Evolutionary conservation across 2,797 vertebrate species (phyloP).

Genomic region (Pseudochaenichthys georgianus): DNA sequence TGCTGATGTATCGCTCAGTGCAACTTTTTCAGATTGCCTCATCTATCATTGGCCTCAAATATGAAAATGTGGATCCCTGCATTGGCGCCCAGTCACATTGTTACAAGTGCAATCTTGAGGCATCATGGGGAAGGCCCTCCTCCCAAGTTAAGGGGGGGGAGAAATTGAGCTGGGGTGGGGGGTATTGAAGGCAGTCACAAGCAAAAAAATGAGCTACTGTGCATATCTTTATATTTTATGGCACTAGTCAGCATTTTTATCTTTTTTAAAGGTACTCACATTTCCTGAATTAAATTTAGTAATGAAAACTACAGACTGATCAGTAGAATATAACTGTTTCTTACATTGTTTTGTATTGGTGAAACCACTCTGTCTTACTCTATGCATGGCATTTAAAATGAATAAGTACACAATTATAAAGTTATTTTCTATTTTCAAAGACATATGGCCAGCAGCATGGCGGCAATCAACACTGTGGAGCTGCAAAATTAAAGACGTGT

Average conservation of each 20-base stretch:
- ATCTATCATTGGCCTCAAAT: slow-evolving; percentile 85
- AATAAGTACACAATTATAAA: slow-evolving; percentile 49
- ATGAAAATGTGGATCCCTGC: slow-evolving; percentile 81
- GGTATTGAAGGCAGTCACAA: background rate
- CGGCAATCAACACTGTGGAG: slow-evolving; percentile 62
- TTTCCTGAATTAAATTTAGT: background rate
- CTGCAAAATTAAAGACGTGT: slow-evolving; percentile 75
- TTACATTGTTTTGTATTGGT: background rate
- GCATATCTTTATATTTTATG: slow-evolving; percentile 27
- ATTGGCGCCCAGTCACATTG: slow-evolving; percentile 68
- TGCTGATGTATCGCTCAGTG: slow-evolving; percentile 86
- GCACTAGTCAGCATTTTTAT: background rate
- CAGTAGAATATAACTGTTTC: slow-evolving; percentile 17
- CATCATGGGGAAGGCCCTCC: slow-evolving; percentile 72
- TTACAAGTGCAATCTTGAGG: slow-evolving; percentile 77
- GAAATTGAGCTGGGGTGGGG: background rate
- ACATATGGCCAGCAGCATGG: slow-evolving; percentile 69
- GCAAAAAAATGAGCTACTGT: slow-evolving; percentile 13
- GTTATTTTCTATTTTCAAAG: slow-evolving; percentile 66
- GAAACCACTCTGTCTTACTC: slow-evolving; percentile 29
- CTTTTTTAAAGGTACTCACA: background rate
- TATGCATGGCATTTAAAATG: slow-evolving; percentile 42
- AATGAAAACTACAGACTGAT: slow-evolving; percentile 30
- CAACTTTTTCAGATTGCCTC: slow-evolving; percentile 86
- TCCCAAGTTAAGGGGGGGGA: slow-evolving; percentile 35